These are phyloP conservation scores for Poecilia picta DNA, from an alignment of 2,797 vertebrate species.

Conservation along the genomic window DNA sequence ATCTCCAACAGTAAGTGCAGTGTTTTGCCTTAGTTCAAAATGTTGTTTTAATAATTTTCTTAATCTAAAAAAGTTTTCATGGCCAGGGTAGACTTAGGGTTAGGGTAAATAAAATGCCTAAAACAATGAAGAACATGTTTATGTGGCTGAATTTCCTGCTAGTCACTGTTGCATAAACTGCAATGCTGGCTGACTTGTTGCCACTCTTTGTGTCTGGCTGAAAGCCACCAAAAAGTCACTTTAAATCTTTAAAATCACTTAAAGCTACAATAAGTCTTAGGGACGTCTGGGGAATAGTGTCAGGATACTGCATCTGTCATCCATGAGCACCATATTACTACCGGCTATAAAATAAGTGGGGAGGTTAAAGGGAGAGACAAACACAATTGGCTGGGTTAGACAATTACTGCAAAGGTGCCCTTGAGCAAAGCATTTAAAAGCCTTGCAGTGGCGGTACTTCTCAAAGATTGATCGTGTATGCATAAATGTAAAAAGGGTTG, in stretches of 20 bases:
- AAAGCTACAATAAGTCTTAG: conserved; percentile 21
- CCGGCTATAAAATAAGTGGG: conserved; percentile 32
- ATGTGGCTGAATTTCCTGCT: not conserved
- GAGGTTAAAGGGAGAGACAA: conserved; percentile 13
- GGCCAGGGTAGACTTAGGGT: not conserved
- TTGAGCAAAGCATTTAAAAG: conserved; percentile 43
- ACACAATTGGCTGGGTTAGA: conserved; percentile 33
- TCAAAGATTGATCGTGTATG: conserved; percentile 19
- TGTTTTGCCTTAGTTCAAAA: not conserved
- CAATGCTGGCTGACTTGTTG: not conserved
- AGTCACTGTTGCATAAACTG: not conserved
- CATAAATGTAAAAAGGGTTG: conserved; percentile 8
- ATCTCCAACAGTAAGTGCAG: not conserved
- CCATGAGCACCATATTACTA: conserved; percentile 24
- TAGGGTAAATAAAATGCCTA: not conserved
- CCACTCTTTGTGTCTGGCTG: conserved; percentile 3
- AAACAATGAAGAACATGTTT: not conserved
- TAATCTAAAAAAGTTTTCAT: not conserved
- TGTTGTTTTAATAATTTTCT: conserved; percentile 11
- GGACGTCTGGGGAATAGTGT: conserved; percentile 13
- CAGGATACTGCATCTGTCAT: conserved; percentile 31
- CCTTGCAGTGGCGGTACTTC: conserved; percentile 7
- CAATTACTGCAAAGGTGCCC: conserved; percentile 30
- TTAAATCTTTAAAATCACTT: conserved; percentile 31
- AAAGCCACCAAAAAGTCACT: conserved; percentile 21